Percentiles rank a stretch among this genome's conserved stretches.
Evolutionary conservation across 2,113 vertebrate species (phyloP).

Genomic region (Guaruba guarouba): DNA sequence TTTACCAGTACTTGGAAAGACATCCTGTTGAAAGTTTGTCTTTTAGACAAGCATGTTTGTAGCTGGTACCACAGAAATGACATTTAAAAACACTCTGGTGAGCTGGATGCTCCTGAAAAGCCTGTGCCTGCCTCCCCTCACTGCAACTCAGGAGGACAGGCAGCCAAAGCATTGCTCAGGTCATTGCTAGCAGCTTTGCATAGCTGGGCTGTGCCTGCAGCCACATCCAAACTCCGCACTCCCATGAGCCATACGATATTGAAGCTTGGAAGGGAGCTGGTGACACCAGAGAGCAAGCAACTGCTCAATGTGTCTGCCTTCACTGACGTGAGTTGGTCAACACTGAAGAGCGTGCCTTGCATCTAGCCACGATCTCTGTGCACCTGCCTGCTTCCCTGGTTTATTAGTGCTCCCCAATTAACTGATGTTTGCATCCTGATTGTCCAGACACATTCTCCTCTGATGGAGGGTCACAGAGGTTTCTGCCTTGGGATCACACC

Average conservation of each 20-base stretch:
- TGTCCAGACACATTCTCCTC: not conserved
- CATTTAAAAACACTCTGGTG: not conserved
- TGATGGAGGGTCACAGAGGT: not conserved
- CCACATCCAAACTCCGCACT: not conserved
- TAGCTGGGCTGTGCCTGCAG: not conserved
- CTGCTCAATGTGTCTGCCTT: not conserved
- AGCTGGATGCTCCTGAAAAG: not conserved
- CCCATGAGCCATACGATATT: not conserved
- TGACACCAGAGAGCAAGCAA: not conserved
- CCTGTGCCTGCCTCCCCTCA: not conserved
- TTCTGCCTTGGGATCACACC: not conserved
- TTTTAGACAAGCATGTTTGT: not conserved
- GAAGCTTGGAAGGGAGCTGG: not conserved
- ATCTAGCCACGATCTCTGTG: not conserved
- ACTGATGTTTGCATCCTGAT: not conserved
- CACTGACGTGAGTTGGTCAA: not conserved
- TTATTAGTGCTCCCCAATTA: not conserved
- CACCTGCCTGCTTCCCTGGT: not conserved
- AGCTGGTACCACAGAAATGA: not conserved
- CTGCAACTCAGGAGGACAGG: not conserved
- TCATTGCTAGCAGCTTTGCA: not conserved
- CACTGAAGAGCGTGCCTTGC: not conserved
- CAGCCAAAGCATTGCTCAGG: rapidly evolving
- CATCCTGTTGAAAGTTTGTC: not conserved
- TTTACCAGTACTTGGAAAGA: conserved; percentile 15